Conservation (phyloP, 2,888 invertebrate species). For the Oligia fasciuncula region DNA sequence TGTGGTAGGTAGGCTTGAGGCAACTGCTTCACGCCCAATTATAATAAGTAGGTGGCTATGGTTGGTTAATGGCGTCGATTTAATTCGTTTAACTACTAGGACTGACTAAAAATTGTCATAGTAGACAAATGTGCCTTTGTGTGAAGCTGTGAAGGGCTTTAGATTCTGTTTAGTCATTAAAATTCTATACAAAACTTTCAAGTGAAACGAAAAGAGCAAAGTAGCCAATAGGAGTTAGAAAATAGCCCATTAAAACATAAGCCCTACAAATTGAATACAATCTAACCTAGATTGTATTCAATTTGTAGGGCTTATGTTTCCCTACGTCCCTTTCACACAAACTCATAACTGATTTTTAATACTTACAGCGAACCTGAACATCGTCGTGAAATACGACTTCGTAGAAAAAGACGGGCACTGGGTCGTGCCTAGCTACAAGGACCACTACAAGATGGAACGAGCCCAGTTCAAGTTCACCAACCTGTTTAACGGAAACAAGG, state of each 20-base stretch:
- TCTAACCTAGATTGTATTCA: too few species aligned
- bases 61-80: not conserved
- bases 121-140: not conserved
- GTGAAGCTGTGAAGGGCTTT: not conserved
- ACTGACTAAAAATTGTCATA: not conserved
- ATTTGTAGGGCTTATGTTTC: too few species aligned
- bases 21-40: slow-evolving; percentile 18
- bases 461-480: slow-evolving; percentile 88
- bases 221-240: not conserved
- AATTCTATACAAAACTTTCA: not conserved
- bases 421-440: slow-evolving; percentile 81
- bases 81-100: not conserved
- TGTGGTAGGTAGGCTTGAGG: slow-evolving; percentile 27
- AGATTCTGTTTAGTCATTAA: not conserved
- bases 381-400: slow-evolving; percentile 85
- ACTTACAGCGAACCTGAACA: slow-evolving; percentile 84
- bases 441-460: slow-evolving; percentile 86
- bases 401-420: slow-evolving; percentile 83
- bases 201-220: not conserved
- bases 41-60: not conserved
- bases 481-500: slow-evolving; percentile 86
- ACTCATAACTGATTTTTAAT: not conserved
- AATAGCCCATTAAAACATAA: not conserved
- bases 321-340: not conserved
- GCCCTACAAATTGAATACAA: not conserved